A percentile compares a stretch with the other conserved stretches of the same genome.
Conservation (phyloP, 2,888 invertebrate genomes). For the Neoscelio sp. region DNA sequence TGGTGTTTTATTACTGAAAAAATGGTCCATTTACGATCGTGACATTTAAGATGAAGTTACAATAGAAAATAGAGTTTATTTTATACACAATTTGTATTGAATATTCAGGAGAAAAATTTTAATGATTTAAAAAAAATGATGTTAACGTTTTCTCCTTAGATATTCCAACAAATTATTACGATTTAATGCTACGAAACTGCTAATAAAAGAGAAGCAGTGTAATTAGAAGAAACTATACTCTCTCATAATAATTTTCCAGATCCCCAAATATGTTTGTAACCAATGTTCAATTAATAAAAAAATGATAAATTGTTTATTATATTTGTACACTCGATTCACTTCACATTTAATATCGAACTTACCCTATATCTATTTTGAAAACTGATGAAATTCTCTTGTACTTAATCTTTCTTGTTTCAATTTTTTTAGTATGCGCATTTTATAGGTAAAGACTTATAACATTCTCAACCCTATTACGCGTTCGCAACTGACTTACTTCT, state of each 20-base stretch:
- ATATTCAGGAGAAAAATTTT: too few relatives aligned
- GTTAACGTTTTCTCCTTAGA: not conserved
- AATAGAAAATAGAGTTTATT: too few relatives aligned
- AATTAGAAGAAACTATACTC: constrained; percentile 54
- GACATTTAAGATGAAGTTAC: too few relatives aligned
- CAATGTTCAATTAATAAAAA: too few relatives aligned
- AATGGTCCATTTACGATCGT: too few relatives aligned
- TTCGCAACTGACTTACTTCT: not conserved
- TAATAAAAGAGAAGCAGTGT: constrained; percentile 39
- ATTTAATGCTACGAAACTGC: constrained; percentile 44
- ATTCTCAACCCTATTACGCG: constrained; percentile 10
- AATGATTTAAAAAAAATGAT: too few relatives aligned
- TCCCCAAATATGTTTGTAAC: constrained; percentile 37
- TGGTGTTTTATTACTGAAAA: too few relatives aligned
- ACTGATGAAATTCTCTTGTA: not conserved
- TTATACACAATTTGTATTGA: too few relatives aligned
- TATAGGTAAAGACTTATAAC: constrained; percentile 12
- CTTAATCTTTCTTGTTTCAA: not conserved
- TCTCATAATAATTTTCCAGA: constrained; percentile 38
- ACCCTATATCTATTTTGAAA: not conserved
- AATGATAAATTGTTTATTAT: too few relatives aligned
- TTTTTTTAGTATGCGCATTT: constrained; percentile 20
- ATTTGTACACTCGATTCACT: too few relatives aligned
- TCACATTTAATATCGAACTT: too few relatives aligned
- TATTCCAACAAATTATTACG: constrained; percentile 37